These are phyloP conservation scores for Sycophila sp. DNA, from an alignment of 1,140 invertebrate species.

Conservation along the genomic window DNA sequence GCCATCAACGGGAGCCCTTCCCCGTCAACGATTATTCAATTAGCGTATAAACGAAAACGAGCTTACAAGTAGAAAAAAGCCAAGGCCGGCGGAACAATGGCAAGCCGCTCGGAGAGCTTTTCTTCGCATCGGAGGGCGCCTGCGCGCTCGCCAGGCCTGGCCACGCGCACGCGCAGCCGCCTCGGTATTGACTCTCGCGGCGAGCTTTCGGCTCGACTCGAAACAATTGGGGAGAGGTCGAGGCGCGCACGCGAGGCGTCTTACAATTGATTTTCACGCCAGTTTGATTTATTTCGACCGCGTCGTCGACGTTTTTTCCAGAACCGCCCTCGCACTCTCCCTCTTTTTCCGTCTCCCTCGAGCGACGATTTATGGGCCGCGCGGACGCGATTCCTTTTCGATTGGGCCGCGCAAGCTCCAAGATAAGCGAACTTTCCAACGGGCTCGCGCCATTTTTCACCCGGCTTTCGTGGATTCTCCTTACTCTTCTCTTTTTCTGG, in stretches of 20 bases:
- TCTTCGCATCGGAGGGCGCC: background rate
- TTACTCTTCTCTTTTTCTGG: background rate
- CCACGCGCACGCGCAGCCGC: slow-evolving; percentile 51
- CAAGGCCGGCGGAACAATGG: no score
- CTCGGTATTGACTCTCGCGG: slow-evolving; percentile 62
- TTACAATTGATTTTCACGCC: slow-evolving; percentile 62
- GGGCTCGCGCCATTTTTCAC: slow-evolving; percentile 44
- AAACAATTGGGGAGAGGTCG: background rate
- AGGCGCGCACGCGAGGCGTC: slow-evolving; percentile 39
- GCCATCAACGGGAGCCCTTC: no score
- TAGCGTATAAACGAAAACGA: background rate
- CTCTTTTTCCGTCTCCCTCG: slow-evolving; percentile 37
- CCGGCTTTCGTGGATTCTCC: background rate
- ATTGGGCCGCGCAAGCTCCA: no score
- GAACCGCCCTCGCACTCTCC: slow-evolving; percentile 35
- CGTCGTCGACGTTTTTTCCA: slow-evolving; percentile 37
- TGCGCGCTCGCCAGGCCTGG: slow-evolving; percentile 34
- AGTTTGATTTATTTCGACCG: slow-evolving; percentile 59
- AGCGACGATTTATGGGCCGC: slow-evolving; percentile 56
- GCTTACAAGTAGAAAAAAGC: background rate
- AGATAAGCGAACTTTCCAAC: no score
- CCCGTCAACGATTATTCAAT: no score
- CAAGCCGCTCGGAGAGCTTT: background rate
- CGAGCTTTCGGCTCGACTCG: background rate
- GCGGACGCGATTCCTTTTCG: slow-evolving; percentile 53